These are phyloP conservation scores for Melanophora roralis DNA, from an alignment of 2,888 invertebrate genomes.

Conservation along the genomic window DNA sequence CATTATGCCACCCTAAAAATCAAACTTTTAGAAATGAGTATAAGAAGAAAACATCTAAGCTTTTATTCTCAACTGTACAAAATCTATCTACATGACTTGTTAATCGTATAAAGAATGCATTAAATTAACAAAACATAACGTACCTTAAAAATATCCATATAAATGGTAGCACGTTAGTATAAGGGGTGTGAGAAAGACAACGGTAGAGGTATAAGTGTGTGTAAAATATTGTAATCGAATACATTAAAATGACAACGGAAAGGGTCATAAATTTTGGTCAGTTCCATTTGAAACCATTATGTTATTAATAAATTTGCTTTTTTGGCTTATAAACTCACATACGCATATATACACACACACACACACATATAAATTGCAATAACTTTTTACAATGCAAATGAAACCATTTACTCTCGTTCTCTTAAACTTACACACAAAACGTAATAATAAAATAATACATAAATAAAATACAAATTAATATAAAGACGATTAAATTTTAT, in stretches of 20 bases:
- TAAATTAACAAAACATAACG: conserved; percentile 40
- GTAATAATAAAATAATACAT: conserved; percentile 20
- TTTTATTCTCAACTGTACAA: not conserved
- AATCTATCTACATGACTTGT: conserved; percentile 19
- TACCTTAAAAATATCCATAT: conserved; percentile 22
- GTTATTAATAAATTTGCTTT: conserved; percentile 68
- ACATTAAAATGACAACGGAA: conserved; percentile 62
- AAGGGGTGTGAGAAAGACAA: not conserved
- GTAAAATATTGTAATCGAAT: conserved; percentile 60
- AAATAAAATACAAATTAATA: conserved; percentile 36
- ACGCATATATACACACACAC: not conserved
- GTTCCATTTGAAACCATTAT: conserved; percentile 66
- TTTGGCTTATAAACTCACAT: not conserved
- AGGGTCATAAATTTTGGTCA: conserved; percentile 63
- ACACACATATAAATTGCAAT: not conserved
- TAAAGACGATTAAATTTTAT: not conserved
- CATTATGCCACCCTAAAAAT: conserved; percentile 1
- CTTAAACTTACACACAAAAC: not conserved
- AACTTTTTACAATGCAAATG: not conserved
- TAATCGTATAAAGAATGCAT: conserved; percentile 51
- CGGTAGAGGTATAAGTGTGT: not conserved
- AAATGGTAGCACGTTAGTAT: not conserved
- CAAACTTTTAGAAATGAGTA: not conserved
- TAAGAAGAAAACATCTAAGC: not conserved
- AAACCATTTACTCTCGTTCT: not conserved